phyloP scores from a whole-genome alignment of 2,113 vertebrate genomes.

The Ochotona curzoniae region DNA sequence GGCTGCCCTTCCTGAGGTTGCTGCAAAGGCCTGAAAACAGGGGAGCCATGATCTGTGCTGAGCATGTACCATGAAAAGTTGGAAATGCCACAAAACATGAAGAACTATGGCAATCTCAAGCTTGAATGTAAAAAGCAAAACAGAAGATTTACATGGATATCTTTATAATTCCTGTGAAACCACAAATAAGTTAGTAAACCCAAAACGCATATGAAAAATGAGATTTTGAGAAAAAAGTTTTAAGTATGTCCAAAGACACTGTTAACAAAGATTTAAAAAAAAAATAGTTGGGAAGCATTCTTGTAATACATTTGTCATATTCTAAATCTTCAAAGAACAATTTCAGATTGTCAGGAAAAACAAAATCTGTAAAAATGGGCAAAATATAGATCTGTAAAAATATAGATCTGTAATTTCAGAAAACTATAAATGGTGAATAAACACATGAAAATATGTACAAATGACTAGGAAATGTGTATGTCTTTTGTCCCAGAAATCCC shows the following conservation, averaged over 20 bases:
- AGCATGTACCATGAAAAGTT: not conserved
- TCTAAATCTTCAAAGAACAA: not conserved
- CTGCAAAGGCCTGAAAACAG: not conserved
- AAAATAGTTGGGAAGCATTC: not conserved
- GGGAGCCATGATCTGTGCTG: not conserved
- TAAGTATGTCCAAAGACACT: not conserved
- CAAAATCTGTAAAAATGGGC: not conserved
- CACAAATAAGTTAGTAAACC: not conserved
- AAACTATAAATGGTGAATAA: not conserved
- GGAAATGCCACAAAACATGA: not conserved
- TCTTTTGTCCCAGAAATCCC: not conserved
- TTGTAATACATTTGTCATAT: not conserved
- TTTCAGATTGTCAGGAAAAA: not conserved
- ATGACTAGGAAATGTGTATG: not conserved
- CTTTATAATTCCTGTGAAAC: not conserved
- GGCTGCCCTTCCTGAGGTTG: not conserved
- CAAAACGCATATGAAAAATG: not conserved
- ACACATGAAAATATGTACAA: not conserved
- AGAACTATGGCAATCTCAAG: not conserved
- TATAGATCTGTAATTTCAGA: not conserved
- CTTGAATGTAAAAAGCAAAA: conserved; percentile 19
- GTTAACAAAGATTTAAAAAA: not conserved
- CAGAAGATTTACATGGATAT: conserved; percentile 6
- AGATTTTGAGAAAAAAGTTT: not conserved
- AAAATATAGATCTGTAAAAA: not conserved